These are phyloP conservation scores for Chalcis sispes DNA, from an alignment of 2,888 invertebrate species.

Conservation along the genomic window DNA sequence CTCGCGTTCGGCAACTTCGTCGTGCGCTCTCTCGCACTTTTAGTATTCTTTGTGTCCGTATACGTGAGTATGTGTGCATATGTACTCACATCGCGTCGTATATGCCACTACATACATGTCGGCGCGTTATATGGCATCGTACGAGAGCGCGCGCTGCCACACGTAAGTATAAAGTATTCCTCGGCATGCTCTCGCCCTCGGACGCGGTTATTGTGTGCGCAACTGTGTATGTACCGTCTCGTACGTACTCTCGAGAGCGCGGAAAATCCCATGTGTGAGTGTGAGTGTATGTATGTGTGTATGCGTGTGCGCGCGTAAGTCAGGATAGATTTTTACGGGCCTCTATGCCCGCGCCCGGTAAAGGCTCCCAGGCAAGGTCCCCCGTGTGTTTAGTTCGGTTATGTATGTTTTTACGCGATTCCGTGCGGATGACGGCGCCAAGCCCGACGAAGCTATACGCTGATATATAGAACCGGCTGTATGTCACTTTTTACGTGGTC, in stretches of 20 bases:
- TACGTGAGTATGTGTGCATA: too few species aligned
- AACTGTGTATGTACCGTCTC: conserved; percentile 53
- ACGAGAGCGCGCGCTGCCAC: background rate
- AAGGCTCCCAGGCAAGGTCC: conserved; percentile 55
- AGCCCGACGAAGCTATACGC: conserved; percentile 4
- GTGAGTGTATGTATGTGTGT: conserved; percentile 48
- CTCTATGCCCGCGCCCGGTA: conserved; percentile 19
- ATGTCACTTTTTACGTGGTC: conserved; percentile 31
- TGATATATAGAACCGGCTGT: conserved; percentile 23
- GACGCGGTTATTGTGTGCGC: conserved; percentile 45
- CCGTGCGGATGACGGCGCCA: conserved; percentile 31
- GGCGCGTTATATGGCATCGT: background rate
- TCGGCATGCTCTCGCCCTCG: conserved; percentile 1
- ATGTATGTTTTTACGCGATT: conserved; percentile 61
- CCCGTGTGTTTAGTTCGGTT: conserved; percentile 62
- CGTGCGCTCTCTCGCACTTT: conserved; percentile 1
- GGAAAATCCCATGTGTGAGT: conserved; percentile 8
- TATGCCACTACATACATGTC: background rate
- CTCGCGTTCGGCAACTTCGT: conserved; percentile 8
- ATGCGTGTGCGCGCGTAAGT: conserved; percentile 55
- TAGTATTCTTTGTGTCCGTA: too few species aligned
- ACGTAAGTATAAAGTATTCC: conserved; percentile 41
- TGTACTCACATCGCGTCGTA: background rate
- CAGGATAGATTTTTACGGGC: conserved; percentile 54
- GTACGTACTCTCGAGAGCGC: conserved; percentile 42